Base-by-base conservation (phyloP, 2,888 invertebrate species). In the Cactoblastis cactorum region DNA sequence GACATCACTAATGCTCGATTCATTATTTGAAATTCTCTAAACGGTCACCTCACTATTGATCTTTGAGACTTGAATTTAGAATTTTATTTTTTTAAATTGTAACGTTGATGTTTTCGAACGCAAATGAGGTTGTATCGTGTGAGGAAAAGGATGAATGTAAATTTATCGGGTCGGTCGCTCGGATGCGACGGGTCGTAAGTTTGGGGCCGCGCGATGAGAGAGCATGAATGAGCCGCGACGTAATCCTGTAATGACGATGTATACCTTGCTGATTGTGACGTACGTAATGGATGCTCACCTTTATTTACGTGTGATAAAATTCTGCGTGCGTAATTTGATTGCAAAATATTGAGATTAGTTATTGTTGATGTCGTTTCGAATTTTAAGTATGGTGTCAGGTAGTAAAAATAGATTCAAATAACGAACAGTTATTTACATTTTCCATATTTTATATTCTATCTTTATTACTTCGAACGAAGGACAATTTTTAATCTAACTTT, bases 111-210 rank as follows among this genome's bases (percentile, higher is more conserved):
- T 49, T 19, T 53, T 52, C 39, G 56, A 69, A 76, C 52, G 73
- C 66, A 79, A 79, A 79, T 77, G 61, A 71, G 72, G 71, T 59
- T 69, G 70, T 61, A 71, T 63, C 63, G 62, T 55, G 72, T 68
- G 61, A 59, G 71, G 88, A 89, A 74, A 86, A 87, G 88, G 88
- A 89, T 86, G 77, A 79, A 80, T 75, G 72, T 80, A 88, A 88
- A 88, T 88, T 84, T 84, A 84, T 86, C 88, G 78, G 15, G 43
- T 43, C 77, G 70, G 79, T 83, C 84, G 83, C 71, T 69, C 71
- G 76, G 77, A 77, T 73, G 71, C 66, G 74, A 63, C 58, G 70
- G 65, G 68, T 77, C 79, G 79, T 79, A 80, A 78, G 76, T 77
- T 74, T 68, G 73, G 72, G 79, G 80, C 81, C 76, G 69, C 66